Base-by-base conservation (phyloP, 1,140 invertebrate genomes). In the Ruditapes philippinarum region DNA sequence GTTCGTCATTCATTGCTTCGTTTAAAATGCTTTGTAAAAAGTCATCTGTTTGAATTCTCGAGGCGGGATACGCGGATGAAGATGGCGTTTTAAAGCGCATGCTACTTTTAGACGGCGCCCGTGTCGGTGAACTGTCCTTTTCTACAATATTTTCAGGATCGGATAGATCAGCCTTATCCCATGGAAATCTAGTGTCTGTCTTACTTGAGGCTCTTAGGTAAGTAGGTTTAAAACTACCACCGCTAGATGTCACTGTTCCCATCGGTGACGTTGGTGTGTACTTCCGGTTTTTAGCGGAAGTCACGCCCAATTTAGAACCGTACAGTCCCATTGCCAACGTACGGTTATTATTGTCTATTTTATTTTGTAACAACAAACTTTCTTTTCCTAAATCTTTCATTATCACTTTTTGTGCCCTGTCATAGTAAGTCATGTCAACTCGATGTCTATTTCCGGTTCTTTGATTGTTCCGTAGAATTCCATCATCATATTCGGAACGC, bases 401-500 rank as follows among this genome's bases (percentile, higher is more conserved):
- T 45, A 88, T 80, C 5, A 88, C 85, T 80, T 88, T 79, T 40
- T 88, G 85, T 17, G 85, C 85, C 36, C 85, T 62, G 40, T 79
- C 76, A 42, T 88, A 60, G 40, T 88, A 88, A 0, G 38, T 81
- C 60, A 90, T 80, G 68, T 92, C 91, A 11, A 70, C 62, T 33
- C 31, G 22, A 28, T 90, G 83, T 42, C 91, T 76, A 82, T 92
- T 92, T 36, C 88, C 89, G 38, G 84, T 49, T 31, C 86, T 80
- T 14, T 76, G 65, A 70, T 92, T 92, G 73, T 89, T 73, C 11
- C 89, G 89, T 17, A 92, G 38, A 31, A 92, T 79, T 1, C 62
- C 57, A 73, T 92, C 91, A 42, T 90, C 83, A 76, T 86, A 92
- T 83, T 92, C 91, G 28, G 91, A 89, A 31, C 91, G 73, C n/a